These are phyloP conservation scores for Neomicropteryx cornuta DNA, from an alignment of 1,140 invertebrate species.

Conservation along the genomic window DNA sequence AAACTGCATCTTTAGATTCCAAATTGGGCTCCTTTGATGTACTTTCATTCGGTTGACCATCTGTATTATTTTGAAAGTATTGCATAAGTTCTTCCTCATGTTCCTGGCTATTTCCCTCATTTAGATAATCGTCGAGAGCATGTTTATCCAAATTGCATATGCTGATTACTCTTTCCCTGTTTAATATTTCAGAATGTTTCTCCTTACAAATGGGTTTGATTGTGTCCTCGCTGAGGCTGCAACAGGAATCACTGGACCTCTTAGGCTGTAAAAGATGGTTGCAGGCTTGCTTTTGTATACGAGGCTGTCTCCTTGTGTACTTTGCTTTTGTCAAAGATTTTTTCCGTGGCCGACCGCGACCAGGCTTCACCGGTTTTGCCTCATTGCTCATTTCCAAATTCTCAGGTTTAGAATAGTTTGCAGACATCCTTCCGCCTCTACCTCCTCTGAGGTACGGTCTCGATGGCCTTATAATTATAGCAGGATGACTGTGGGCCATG, in stretches of 20 bases:
- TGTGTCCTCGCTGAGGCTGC: slow-evolving; percentile 33
- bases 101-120: slow-evolving; percentile 65
- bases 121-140: slow-evolving; percentile 65
- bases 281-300: slow-evolving; percentile 11
- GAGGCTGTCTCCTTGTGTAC: slow-evolving; percentile 8
- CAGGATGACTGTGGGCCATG: too few species aligned
- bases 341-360: slow-evolving; percentile 13
- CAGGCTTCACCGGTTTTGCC: slow-evolving; percentile 26
- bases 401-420: too few species aligned
- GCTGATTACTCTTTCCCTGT: slow-evolving; percentile 51
- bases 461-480: too few species aligned
- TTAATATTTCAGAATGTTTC: slow-evolving; percentile 36
- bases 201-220: slow-evolving; percentile 34
- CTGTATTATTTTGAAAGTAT: slow-evolving; percentile 57
- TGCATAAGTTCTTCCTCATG: slow-evolving; percentile 68
- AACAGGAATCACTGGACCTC: slow-evolving; percentile 24
- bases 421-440: too few species aligned
- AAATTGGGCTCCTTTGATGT: neutral
- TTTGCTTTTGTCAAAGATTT: slow-evolving; percentile 15
- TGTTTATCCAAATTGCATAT: slow-evolving; percentile 65
- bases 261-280: slow-evolving; percentile 17
- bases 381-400: too few species aligned
- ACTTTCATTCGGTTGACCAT: slow-evolving; percentile 14
- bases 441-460: too few species aligned
- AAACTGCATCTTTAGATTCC: too few species aligned